phyloP scores from a whole-genome alignment of 2,113 vertebrate species.

The Donacobius atricapilla region DNA sequence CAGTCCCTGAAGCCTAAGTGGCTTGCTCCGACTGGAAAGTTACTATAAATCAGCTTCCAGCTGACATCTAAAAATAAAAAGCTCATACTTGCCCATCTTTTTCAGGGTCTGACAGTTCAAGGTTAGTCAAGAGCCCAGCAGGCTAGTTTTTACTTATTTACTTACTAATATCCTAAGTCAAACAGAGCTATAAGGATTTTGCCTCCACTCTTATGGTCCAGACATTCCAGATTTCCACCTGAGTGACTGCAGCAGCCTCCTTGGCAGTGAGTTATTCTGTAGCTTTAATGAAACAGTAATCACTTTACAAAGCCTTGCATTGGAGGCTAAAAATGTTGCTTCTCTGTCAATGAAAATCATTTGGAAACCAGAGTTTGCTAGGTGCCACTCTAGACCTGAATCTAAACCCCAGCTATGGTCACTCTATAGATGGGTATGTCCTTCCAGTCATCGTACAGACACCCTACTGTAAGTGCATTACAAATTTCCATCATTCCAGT shows the following conservation, averaged over 20 bases:
- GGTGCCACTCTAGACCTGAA: neutral
- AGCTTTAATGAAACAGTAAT: neutral
- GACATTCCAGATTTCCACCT: neutral
- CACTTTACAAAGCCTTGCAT: neutral
- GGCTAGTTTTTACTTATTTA: neutral
- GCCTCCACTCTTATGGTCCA: neutral
- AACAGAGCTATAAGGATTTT: neutral
- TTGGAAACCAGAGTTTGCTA: neutral
- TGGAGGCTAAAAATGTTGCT: neutral
- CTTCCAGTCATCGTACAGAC: neutral
- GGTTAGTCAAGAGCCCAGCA: neutral
- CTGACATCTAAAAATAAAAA: neutral
- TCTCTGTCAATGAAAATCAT: neutral
- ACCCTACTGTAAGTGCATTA: neutral
- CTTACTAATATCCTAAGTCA: neutral
- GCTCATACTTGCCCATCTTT: neutral
- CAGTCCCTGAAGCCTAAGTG: neutral
- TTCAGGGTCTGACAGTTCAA: neutral
- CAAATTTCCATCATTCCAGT: neutral
- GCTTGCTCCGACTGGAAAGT: neutral
- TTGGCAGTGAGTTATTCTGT: neutral
- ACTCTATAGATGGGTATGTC: neutral
- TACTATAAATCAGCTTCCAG: neutral
- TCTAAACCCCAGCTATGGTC: neutral
- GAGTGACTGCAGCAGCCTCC: neutral